Evolutionary conservation across 2,113 vertebrate genomes (phyloP).

Genomic region (Tychaedon coryphoeus): DNA sequence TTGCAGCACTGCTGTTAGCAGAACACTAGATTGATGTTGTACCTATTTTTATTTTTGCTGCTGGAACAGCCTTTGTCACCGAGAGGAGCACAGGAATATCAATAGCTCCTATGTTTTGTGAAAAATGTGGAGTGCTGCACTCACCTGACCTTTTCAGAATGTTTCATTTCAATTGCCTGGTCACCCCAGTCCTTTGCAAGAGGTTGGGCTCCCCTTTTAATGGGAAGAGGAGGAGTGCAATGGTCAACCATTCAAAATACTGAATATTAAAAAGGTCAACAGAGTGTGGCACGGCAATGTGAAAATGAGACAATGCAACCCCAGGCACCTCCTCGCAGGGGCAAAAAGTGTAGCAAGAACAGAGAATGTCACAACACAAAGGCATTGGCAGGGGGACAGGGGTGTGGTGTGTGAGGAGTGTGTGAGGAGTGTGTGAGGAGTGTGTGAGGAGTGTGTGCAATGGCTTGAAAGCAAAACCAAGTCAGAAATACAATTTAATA

Average conservation of each 20-base stretch:
- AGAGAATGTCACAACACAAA: constrained; percentile 71
- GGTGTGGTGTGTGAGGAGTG: not conserved
- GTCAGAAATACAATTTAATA: no score
- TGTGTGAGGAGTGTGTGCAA: no score
- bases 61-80: constrained; percentile 14
- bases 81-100: not conserved
- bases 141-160: constrained; percentile 73
- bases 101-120: not conserved
- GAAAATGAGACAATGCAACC: constrained; percentile 60
- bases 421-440: not conserved
- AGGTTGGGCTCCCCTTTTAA: constrained; percentile 52
- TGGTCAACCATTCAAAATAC: constrained; percentile 65
- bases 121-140: constrained; percentile 6
- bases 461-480: no score
- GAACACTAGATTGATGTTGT: not conserved
- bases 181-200: constrained; percentile 42
- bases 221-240: constrained; percentile 50
- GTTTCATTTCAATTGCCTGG: constrained; percentile 49
- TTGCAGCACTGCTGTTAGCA: not conserved
- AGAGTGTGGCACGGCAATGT: constrained; percentile 18
- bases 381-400: constrained; percentile 4
- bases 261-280: constrained; percentile 79
- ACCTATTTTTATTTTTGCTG: constrained; percentile 43
- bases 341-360: constrained; percentile 53
- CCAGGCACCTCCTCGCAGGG: constrained; percentile 28